Conservation (phyloP, 2,113 vertebrate genomes). For the Silurus asotus region DNA sequence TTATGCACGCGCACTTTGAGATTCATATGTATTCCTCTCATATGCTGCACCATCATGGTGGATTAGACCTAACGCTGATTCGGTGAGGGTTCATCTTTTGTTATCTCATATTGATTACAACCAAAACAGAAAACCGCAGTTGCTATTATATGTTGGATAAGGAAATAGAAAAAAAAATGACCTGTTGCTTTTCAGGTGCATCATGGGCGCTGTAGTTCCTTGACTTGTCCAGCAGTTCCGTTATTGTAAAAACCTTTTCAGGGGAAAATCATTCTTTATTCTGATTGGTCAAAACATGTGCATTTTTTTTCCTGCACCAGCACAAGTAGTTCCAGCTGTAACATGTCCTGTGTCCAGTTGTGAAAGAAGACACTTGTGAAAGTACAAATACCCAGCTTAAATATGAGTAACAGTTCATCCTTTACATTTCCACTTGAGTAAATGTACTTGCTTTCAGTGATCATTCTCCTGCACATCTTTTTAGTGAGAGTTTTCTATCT, state of each 20-base stretch:
- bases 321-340: too few species aligned
- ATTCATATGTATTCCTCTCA: background rate
- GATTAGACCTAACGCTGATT: background rate
- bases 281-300: background rate
- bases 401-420: too few species aligned
- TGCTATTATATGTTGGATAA: background rate
- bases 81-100: background rate
- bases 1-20: background rate
- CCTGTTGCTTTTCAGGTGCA: constrained; percentile 23
- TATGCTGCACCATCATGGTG: background rate
- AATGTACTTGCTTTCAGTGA: too few species aligned
- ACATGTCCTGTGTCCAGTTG: too few species aligned
- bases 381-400: too few species aligned
- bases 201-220: constrained; percentile 55
- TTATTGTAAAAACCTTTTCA: background rate
- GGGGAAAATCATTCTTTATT: background rate
- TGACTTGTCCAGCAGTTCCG: background rate
- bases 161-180: constrained; percentile 14
- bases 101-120: background rate
- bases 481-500: too few species aligned
- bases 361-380: too few species aligned
- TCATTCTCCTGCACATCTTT: too few species aligned
- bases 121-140: background rate
- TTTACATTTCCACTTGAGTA: too few species aligned
- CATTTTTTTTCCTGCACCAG: too few species aligned